Evolutionary conservation across 2,113 vertebrate genomes (phyloP).

Genomic region (Cygnus buccinator): DNA sequence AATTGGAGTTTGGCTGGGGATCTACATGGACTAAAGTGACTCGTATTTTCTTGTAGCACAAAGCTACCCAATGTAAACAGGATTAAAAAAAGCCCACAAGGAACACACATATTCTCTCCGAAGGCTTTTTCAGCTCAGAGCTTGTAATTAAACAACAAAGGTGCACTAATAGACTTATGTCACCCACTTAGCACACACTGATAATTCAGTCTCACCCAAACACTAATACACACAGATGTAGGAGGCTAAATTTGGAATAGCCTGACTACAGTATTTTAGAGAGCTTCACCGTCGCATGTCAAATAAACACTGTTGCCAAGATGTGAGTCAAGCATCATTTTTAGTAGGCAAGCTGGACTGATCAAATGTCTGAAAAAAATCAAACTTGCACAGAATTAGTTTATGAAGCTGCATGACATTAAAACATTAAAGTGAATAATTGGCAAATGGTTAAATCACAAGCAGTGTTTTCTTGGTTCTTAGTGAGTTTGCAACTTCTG

Average conservation of each 20-base stretch:
- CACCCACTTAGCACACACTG: not conserved
- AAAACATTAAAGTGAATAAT: not conserved
- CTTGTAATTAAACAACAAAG: not conserved
- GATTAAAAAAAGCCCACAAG: not conserved
- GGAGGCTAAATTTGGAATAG: constrained; percentile 27
- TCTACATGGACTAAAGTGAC: accelerated
- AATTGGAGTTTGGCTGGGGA: constrained; percentile 34
- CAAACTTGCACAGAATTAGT: not conserved
- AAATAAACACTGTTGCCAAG: constrained; percentile 55
- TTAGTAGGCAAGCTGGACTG: constrained; percentile 23
- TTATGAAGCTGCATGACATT: not conserved
- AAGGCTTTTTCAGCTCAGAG: not conserved
- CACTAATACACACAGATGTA: not conserved
- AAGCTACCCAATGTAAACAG: constrained; percentile 18
- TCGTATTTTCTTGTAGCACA: constrained; percentile 32
- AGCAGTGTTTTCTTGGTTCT: not conserved
- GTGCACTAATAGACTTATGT: not conserved
- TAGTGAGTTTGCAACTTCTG: not conserved
- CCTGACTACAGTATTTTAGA: not conserved
- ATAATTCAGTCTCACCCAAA: constrained; percentile 34
- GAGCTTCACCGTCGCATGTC: not conserved
- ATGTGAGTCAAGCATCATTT: constrained; percentile 54
- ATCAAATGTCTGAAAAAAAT: constrained; percentile 42
- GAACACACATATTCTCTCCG: not conserved
- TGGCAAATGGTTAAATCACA: not conserved